Evolutionary conservation across 37 sponge, comb jelly and placozoan genomes (phyloP).

Genomic region (Chondrosia reniformis): DNA sequence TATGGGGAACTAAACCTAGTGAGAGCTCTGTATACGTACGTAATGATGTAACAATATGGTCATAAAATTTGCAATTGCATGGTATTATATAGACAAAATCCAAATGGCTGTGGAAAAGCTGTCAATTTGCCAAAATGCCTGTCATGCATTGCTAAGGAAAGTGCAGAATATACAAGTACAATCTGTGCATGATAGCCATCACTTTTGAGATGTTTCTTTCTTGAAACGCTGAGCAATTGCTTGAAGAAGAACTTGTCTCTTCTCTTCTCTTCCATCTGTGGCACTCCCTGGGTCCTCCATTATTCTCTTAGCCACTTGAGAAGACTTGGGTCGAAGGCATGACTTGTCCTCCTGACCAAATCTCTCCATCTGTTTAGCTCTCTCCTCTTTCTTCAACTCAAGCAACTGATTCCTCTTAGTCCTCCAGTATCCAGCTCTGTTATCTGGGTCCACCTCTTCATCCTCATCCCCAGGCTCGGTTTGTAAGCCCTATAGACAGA

Average conservation of each 20-base stretch:
- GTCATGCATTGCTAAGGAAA: too few species aligned
- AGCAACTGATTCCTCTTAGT: neutral
- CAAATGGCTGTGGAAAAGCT: neutral
- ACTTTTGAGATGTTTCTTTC: neutral
- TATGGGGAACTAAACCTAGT: too few species aligned
- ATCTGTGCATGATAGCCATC: too few species aligned
- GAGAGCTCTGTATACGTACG: too few species aligned
- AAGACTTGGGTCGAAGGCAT: neutral
- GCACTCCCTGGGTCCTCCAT: neutral
- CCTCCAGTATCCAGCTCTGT: slow-evolving; percentile 7
- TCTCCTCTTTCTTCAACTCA: slow-evolving; percentile 8
- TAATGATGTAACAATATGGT: too few species aligned
- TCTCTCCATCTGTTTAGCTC: neutral
- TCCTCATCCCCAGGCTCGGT: neutral
- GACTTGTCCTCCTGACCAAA: neutral
- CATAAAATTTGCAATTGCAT: too few species aligned
- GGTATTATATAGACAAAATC: neutral
- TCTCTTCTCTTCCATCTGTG: neutral
- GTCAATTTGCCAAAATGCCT: neutral
- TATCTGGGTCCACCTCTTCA: slow-evolving; percentile 5
- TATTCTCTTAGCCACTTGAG: slow-evolving; percentile 3
- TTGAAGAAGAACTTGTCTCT: neutral
- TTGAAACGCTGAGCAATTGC: slow-evolving; percentile 6
- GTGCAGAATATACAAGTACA: too few species aligned
- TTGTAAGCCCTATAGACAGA: neutral